Conservation (phyloP, 2,888 invertebrate genomes). For the Latrodectus elegans region DNA sequence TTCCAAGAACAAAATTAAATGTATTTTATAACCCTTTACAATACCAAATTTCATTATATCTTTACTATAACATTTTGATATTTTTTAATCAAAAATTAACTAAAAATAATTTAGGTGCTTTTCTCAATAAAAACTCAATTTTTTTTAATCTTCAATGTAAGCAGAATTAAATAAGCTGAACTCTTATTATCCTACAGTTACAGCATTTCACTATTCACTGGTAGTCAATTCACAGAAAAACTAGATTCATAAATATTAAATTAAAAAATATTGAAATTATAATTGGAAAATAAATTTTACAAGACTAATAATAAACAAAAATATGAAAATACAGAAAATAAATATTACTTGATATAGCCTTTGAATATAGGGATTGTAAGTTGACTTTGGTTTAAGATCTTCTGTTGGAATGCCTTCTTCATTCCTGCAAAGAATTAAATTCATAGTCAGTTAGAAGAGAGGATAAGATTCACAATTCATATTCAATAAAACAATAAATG, state of each 20-base stretch:
- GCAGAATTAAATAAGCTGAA: background rate
- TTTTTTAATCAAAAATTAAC: too few relatives aligned
- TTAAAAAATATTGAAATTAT: background rate
- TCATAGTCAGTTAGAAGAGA: background rate
- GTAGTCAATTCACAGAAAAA: background rate
- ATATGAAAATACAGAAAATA: background rate
- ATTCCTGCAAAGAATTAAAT: constrained; percentile 60
- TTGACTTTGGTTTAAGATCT: constrained; percentile 75
- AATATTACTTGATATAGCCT: constrained; percentile 76
- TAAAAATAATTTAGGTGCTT: too few relatives aligned
- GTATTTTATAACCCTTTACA: too few relatives aligned
- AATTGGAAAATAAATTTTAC: background rate
- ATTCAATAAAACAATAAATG: background rate
- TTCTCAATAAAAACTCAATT: too few relatives aligned
- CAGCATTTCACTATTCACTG: background rate
- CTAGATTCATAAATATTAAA: background rate
- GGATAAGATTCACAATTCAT: background rate
- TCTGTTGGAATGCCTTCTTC: constrained; percentile 75
- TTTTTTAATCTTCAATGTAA: background rate
- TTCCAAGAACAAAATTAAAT: too few relatives aligned
- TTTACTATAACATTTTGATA: too few relatives aligned
- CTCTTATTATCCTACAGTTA: background rate
- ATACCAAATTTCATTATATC: too few relatives aligned
- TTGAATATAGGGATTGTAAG: constrained; percentile 78
- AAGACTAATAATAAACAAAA: background rate